Base-by-base conservation (phyloP, 2,797 vertebrate species). In the Lithobates sylvaticus region DNA sequence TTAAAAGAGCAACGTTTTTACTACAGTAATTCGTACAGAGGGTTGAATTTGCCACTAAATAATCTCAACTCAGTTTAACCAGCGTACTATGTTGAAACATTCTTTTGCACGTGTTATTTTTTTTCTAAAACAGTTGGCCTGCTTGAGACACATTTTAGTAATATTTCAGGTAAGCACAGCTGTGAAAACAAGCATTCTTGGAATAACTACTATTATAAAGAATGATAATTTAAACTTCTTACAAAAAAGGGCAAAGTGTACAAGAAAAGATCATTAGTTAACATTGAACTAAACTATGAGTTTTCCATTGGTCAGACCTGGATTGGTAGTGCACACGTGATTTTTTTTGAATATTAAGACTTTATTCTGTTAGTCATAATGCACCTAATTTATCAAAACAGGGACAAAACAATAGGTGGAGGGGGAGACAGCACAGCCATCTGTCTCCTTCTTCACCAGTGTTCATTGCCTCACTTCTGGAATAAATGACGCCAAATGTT, bases 121-220 rank as follows among this genome's bases (percentile, higher is more conserved):
- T 67, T 29, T 67, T 67, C 39, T 39, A 27, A 12, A 29, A 67
- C 16, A 29, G 65, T 61, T 61, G 54, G 12, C n/a, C 26, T 67
- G n/a, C 26, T 29, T 27, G 27, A 26, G 10, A 27, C 26, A 15
- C 65, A 67, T 67, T 67, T 67, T 67, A 67, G 65, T 29, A 67
- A 29, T 29, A 67, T 67, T 67, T 67, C 26, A 67, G 65, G 65
- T 67, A 67, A 65, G 65, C 65, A 3, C 65, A 67, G 65, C 65
- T 67, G 65, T 67, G 65, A 67, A 67, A 67, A 67, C 65, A 67
- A 67, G 65, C 65, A 67, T 67, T 67, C 65, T 10, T 29, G 5
- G 12, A 67, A 67, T 67, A 67, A 26, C 65, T 67, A 67, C 54
- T 61, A 61, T 61, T 61, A 61, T 61, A 91, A 92, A 89, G 21